A percentile compares a stretch with the other conserved stretches of the same genome.
phyloP scores from a whole-genome alignment of 1,140 invertebrate genomes.

The Cydia pomonella region DNA sequence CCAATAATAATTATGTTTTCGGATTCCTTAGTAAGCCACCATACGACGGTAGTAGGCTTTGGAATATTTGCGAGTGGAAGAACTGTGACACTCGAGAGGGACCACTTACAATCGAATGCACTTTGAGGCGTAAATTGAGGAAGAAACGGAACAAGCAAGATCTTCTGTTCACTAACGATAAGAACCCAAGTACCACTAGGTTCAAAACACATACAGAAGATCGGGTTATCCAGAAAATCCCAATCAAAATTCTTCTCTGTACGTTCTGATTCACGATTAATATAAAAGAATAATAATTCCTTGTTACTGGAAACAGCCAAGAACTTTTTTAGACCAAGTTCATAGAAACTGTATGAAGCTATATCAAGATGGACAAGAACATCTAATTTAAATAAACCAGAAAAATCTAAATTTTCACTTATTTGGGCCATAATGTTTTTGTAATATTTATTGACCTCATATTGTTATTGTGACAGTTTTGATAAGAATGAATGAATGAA shows the following conservation, averaged over 20 bases:
- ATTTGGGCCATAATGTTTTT: constrained; percentile 39
- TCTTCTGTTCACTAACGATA: constrained; percentile 70
- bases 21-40: constrained; percentile 74
- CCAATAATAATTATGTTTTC: constrained; percentile 72
- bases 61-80: constrained; percentile 58
- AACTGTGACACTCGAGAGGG: constrained; percentile 69
- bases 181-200: constrained; percentile 75
- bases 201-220: constrained; percentile 75
- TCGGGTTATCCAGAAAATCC: constrained; percentile 73
- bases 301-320: constrained; percentile 67
- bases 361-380: constrained; percentile 69
- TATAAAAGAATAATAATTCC: constrained; percentile 70
- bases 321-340: constrained; percentile 72
- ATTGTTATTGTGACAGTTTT: not conserved
- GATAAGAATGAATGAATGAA: constrained; percentile 8
- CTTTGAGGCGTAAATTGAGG: constrained; percentile 68
- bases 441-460: constrained; percentile 1
- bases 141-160: constrained; percentile 68
- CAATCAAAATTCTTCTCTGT: constrained; percentile 69
- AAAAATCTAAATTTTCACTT: constrained; percentile 49
- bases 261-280: constrained; percentile 61
- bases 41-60: constrained; percentile 65
- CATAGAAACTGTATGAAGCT: constrained; percentile 66
- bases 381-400: constrained; percentile 69
- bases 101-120: constrained; percentile 73